Base-by-base conservation (phyloP, 1,140 invertebrate species). In the Phymastichus coffea region DNA sequence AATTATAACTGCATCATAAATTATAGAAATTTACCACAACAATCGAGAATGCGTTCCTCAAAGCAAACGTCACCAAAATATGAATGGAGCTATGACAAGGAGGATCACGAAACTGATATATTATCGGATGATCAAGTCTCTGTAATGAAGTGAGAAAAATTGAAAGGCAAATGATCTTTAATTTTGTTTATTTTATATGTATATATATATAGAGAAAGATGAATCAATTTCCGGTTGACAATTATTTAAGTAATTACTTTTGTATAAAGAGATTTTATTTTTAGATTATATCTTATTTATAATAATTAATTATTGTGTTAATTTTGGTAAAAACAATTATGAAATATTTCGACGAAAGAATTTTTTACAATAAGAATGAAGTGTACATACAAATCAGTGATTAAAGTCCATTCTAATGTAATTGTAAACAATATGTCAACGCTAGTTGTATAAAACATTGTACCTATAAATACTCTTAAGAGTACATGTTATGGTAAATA, bases 101-200 rank as follows among this genome's bases (percentile, higher is more conserved):
- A 17, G 25, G 12, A 28, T 2, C 19, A 22, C 12, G n/a, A n/a
- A n/a, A 23, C 3, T 23, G 26, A 56, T 10, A 35, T 61, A 2
- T 43, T 73, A 15, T 73, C 69, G 0, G 69, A 72, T 3, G 62
- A 70, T 37, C 52, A 68, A 61, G 12, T 44, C 10, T 73, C 67
- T 22, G 4, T 61, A 25, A 3, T 25, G n/a, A n/a, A n/a, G n/a
- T n/a, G n/a, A n/a, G n/a, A n/a, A n/a, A n/a, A n/a, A 17, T 57
- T 4, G 23, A 57, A 25, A 35, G 22, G 19, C 14, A 44, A 35
- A 10, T 17, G 12, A 33, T 19, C 6, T 4, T 20, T 47, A 15
- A 43, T 12, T 52, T 23, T 46, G 0, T 43, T 20, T 7, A 19
- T 33, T 43, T 1, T 22, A 22, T 40, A 40, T 12, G 26, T 17